A percentile compares a stretch with the other conserved stretches of the same genome.
Conservation (phyloP, 2,888 invertebrate genomes). For the Entomobrya proxima region DNA sequence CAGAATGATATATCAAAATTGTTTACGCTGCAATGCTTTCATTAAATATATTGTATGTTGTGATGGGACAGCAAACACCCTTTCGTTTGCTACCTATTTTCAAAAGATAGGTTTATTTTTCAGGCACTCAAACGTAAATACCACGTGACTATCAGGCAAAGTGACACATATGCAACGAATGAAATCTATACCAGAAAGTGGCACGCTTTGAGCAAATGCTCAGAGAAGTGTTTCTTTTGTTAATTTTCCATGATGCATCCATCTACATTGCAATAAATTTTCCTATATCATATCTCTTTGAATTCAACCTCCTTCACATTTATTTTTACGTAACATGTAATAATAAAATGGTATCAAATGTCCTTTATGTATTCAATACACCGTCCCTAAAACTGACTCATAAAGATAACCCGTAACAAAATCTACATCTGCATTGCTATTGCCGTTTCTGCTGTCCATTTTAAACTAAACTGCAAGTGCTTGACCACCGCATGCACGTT, state of each 20-base stretch:
- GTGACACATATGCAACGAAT: neutral
- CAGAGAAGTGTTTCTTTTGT: neutral
- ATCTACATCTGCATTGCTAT: neutral
- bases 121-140: neutral
- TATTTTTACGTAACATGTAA: slow-evolving; percentile 8
- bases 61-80: neutral
- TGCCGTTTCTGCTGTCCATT: neutral
- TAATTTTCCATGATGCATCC: neutral
- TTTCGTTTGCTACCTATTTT: neutral
- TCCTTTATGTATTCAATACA: neutral
- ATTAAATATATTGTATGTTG: too few species aligned
- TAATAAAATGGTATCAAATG: slow-evolving; percentile 28
- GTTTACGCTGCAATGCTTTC: neutral
- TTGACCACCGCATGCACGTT: slow-evolving; percentile 22
- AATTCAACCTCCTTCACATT: neutral
- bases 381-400: neutral
- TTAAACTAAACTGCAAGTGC: neutral
- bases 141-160: neutral
- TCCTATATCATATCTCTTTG: neutral
- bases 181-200: too few species aligned
- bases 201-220: too few species aligned
- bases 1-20: neutral
- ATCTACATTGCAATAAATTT: neutral
- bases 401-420: neutral
- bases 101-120: neutral